A percentile compares a stretch with the other conserved stretches of the same genome.
These are phyloP conservation scores for Neomorphus geoffroyi DNA, from an alignment of 2,797 vertebrate genomes.

Conservation along the genomic window DNA sequence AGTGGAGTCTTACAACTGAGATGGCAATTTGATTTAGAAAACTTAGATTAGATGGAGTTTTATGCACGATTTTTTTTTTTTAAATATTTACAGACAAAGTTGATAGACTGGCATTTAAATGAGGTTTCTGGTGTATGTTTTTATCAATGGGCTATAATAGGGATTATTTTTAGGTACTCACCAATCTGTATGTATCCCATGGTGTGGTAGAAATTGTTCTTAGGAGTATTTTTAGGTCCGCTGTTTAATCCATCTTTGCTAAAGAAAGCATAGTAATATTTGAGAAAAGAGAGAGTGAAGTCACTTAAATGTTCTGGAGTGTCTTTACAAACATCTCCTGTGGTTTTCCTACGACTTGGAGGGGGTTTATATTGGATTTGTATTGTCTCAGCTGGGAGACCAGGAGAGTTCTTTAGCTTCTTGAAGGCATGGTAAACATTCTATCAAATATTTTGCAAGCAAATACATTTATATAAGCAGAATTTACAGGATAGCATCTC, in stretches of 20 bases:
- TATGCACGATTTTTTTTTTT: fast-evolving
- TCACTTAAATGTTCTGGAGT: background rate
- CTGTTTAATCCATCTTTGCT: background rate
- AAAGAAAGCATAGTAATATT: background rate
- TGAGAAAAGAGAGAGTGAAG: background rate
- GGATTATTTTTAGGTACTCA: background rate
- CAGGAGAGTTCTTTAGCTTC: background rate
- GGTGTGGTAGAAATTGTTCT: background rate
- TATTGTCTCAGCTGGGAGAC: background rate
- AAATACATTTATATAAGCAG: background rate
- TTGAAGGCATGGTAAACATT: background rate
- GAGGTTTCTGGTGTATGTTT: background rate
- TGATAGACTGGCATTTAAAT: background rate
- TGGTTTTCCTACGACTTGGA: background rate
- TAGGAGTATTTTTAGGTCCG: background rate
- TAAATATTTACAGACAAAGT: background rate
- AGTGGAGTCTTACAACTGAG: background rate
- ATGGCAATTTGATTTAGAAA: background rate
- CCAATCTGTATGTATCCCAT: background rate
- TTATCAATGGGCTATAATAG: background rate
- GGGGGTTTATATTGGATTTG: background rate
- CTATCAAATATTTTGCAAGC: background rate
- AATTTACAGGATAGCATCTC: background rate
- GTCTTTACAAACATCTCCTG: background rate
- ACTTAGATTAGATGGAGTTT: background rate